Evolutionary conservation across 37 sponge, comb jelly and placozoan species (phyloP).

Genomic region (Halisarca cf. caerulea): DNA sequence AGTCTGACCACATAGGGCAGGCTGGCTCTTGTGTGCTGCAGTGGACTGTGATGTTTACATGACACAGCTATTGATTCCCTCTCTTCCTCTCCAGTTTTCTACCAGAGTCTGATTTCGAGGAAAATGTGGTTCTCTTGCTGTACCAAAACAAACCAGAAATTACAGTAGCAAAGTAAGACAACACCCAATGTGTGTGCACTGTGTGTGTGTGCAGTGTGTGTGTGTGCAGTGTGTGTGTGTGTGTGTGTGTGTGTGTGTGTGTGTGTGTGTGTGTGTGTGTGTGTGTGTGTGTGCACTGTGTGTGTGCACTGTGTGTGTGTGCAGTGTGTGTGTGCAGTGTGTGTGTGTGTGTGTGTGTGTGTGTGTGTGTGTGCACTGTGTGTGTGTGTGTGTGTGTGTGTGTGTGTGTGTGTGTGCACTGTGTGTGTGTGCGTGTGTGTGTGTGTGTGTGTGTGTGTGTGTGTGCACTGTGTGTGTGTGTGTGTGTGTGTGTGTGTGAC

Average conservation of each 20-base stretch:
- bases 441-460: too few relatives aligned
- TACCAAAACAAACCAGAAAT: constrained; percentile 55
- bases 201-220: not conserved
- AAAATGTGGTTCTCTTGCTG: constrained; percentile 63
- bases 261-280: not conserved
- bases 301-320: not conserved
- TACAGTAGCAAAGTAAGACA: constrained; percentile 57
- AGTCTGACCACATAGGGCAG: not conserved
- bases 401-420: too few relatives aligned
- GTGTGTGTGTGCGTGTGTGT: too few relatives aligned
- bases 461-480: too few relatives aligned
- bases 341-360: too few relatives aligned
- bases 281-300: not conserved
- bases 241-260: not conserved
- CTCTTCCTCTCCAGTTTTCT: constrained; percentile 37
- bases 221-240: too few relatives aligned
- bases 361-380: too few relatives aligned
- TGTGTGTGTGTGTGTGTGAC: too few relatives aligned
- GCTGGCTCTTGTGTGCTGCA: not conserved
- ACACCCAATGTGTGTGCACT: not conserved
- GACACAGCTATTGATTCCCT: too few relatives aligned
- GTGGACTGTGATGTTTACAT: not conserved
- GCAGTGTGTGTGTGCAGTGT: not conserved
- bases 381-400: too few relatives aligned
- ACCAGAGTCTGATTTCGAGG: constrained; percentile 55